These are phyloP conservation scores for Linnaemya tessellans DNA, from an alignment of 2,888 invertebrate genomes.

Conservation along the genomic window DNA sequence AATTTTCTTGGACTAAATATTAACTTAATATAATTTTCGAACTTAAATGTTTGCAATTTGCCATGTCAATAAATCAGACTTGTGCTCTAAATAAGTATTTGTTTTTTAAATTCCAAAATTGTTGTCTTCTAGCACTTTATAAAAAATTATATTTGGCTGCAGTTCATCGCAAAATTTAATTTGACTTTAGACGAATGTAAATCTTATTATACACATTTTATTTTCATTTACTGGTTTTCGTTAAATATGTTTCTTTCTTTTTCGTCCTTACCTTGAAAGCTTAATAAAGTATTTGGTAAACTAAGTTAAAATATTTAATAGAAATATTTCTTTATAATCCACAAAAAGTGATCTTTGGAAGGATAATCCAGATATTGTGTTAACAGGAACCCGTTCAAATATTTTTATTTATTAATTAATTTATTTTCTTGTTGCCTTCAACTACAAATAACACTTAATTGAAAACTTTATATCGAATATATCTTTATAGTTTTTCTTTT, in stretches of 20 bases:
- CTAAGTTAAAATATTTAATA: constrained; percentile 27
- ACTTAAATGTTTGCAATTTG: too few species aligned
- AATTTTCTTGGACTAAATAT: too few species aligned
- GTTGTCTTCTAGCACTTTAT: neutral
- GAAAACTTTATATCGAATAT: constrained; percentile 24
- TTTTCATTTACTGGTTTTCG: constrained; percentile 8
- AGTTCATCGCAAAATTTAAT: neutral
- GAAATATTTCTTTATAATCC: constrained; percentile 46
- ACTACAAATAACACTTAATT: constrained; percentile 6
- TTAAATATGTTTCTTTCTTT: constrained; percentile 3
- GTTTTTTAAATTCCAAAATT: neutral
- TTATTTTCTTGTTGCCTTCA: neutral
- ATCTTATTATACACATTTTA: constrained; percentile 30
- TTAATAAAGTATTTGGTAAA: constrained; percentile 66
- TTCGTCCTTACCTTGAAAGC: constrained; percentile 74
- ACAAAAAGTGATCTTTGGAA: constrained; percentile 63
- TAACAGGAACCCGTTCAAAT: constrained; percentile 55
- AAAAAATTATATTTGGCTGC: neutral
- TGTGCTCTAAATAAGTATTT: too few species aligned
- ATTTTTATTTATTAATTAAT: neutral
- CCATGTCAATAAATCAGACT: too few species aligned
- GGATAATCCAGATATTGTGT: constrained; percentile 63
- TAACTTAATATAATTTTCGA: too few species aligned
- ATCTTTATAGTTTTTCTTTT: constrained; percentile 20
- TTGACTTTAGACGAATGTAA: neutral